Conservation (phyloP, 2,888 invertebrate genomes). For the Drosophila engyochracea region DNA sequence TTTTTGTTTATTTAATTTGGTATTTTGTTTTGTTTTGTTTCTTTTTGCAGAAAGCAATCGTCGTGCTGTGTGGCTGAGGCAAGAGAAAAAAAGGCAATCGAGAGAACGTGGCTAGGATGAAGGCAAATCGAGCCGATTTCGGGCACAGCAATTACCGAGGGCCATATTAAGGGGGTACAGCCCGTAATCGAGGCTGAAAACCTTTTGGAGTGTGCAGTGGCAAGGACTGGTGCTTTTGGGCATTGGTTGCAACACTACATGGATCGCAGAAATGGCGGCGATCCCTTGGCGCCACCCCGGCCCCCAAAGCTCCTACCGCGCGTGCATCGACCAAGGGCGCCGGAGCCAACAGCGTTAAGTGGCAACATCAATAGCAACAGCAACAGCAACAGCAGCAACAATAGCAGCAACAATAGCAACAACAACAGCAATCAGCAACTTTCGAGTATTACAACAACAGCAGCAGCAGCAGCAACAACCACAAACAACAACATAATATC, state of each 20-base stretch:
- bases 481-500: conserved; percentile 67
- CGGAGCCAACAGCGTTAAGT: conserved; percentile 86
- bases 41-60: conserved; percentile 87
- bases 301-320: conserved; percentile 91
- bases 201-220: conserved; percentile 8
- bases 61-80: conserved; percentile 59
- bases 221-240: conserved; percentile 47
- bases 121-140: conserved; percentile 88
- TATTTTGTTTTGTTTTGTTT: neutral
- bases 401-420: conserved; percentile 53
- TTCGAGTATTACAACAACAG: conserved; percentile 69
- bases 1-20: conserved; percentile 8
- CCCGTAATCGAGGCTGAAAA: neutral
- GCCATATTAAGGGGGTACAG: conserved; percentile 83
- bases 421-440: conserved; percentile 62
- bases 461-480: conserved; percentile 47
- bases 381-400: conserved; percentile 51
- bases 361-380: conserved; percentile 61
- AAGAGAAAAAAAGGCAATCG: conserved; percentile 1
- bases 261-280: conserved; percentile 92
- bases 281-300: conserved; percentile 91
- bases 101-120: conserved; percentile 86
- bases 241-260: conserved; percentile 86
- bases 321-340: conserved; percentile 88
- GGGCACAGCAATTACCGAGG: conserved; percentile 86